Base-by-base conservation (phyloP, 1,140 invertebrate species). In the Acyrthosiphon pisum region DNA sequence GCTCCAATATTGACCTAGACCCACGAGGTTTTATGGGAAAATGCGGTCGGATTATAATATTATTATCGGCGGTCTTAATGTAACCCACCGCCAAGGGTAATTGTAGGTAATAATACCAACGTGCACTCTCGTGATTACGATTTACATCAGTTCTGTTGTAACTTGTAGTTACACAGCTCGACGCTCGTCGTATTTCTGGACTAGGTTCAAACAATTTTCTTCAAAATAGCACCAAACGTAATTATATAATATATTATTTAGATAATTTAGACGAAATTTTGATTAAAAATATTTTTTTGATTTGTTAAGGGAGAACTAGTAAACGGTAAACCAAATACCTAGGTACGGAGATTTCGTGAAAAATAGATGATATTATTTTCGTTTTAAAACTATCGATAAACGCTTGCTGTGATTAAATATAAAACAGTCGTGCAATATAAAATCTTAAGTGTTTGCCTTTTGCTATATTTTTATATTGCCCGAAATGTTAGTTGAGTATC, bases 1-100 rank as follows among this genome's bases (percentile, higher is more conserved):
- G 35, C 53, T 37, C 35, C 87, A 26, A 53, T 89, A 56, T 89
- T 89, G 87, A 89, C 87, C 87, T 89, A 89, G 87, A 89, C 87
- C 87, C n/a, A 35, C 22, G n/a, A 2, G 35, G 48, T 89, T 50
- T 53, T 53, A 37, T 89, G 48, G 48, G 48, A 53, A 53, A 53
- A 89, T 26, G 22, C 87, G 14, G 83, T 84, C 22, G 23, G 83
- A 84, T 84, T 84, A 9, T 37, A 68, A 30, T 68, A 68, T 68
- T n/a, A 68, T 68, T n/a, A 68, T 68, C 30, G 11, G 2, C 30
- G 30, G 56, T 60, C 26, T 56, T 56, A 60, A 56, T 26, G 53
- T 56, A 68, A 30, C 30, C 30, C 0, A 30, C 4, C 11, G 60
- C 60, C 60, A 68, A 68, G 11, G 9, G 30, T 68, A 68, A n/a